Percentiles rank a stretch among this genome's conserved stretches.
phyloP scores from a whole-genome alignment of 2,113 vertebrate species.

The Beaufortia kweichowensis region DNA sequence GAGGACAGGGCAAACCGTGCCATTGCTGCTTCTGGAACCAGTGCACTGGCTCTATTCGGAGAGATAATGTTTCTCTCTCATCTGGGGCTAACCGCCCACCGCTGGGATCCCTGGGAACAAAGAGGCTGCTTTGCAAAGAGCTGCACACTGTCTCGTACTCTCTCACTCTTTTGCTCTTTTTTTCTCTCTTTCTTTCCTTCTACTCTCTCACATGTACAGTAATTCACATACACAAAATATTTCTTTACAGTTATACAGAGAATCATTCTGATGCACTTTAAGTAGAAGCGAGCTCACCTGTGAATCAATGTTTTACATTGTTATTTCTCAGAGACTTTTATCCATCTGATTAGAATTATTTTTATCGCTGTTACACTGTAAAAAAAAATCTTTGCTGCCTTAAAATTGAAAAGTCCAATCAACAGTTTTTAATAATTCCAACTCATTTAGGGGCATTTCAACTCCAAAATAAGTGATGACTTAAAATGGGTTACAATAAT shows the following conservation, averaged over 20 bases:
- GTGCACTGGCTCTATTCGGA: conserved; percentile 75
- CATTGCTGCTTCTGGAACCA: conserved; percentile 69
- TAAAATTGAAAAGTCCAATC: too few species aligned
- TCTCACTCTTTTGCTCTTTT: conserved; percentile 45
- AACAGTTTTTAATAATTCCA: too few species aligned
- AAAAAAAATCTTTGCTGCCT: too few species aligned
- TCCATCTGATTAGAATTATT: neutral
- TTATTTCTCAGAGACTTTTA: neutral
- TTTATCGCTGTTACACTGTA: too few species aligned
- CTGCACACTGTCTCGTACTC: conserved; percentile 33
- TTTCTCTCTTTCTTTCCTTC: conserved; percentile 58
- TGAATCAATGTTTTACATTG: neutral
- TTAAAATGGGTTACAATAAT: too few species aligned
- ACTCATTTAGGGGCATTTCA: too few species aligned
- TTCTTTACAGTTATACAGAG: conserved; percentile 6
- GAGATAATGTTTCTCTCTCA: conserved; percentile 82
- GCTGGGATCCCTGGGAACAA: conserved; percentile 71
- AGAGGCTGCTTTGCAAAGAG: conserved; percentile 74
- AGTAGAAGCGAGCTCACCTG: neutral
- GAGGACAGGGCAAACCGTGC: conserved; percentile 63
- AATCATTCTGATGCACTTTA: neutral
- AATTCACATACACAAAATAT: neutral
- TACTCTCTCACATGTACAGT: neutral
- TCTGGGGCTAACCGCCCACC: conserved; percentile 81
- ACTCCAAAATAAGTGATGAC: too few species aligned